phyloP scores from a whole-genome alignment of 2,888 invertebrate genomes.

The Lycaena phlaeas region DNA sequence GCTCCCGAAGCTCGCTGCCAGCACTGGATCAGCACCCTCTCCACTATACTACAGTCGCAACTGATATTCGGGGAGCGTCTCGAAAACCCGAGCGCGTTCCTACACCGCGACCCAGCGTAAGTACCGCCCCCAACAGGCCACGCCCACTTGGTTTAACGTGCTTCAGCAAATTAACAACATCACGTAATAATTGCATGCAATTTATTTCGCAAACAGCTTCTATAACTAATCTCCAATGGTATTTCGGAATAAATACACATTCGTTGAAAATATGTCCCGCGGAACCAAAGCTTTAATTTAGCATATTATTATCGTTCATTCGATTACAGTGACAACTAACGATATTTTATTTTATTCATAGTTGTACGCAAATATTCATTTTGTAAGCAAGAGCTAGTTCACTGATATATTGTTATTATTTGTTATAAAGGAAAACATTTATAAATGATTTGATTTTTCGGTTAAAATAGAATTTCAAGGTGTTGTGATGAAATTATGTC shows the following conservation, averaged over 20 bases:
- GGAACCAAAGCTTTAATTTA: conserved; percentile 2
- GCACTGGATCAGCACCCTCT: conserved; percentile 89
- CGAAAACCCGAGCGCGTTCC: conserved; percentile 88
- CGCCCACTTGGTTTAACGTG: conserved; percentile 2
- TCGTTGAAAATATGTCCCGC: background rate
- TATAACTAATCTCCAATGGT: too few species aligned
- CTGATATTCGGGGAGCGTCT: conserved; percentile 94
- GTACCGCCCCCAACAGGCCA: conserved; percentile 24
- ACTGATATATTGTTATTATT: too few species aligned
- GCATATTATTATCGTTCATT: conserved; percentile 4
- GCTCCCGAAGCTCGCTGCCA: conserved; percentile 81
- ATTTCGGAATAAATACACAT: too few species aligned
- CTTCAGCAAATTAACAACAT: conserved; percentile 3
- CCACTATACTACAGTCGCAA: conserved; percentile 92
- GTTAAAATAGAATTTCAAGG: too few species aligned
- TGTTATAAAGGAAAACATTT: too few species aligned
- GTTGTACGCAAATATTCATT: too few species aligned
- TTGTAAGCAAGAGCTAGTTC: too few species aligned
- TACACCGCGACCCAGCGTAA: conserved; percentile 54
- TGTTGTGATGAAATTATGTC: too few species aligned
- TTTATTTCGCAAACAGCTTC: conserved; percentile 7
- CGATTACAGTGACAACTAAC: background rate
- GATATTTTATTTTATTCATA: background rate
- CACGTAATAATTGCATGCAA: conserved; percentile 5
- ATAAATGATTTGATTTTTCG: too few species aligned